These are phyloP conservation scores for Psococerastis gibbosa DNA, from an alignment of 2,888 invertebrate species.

Conservation along the genomic window DNA sequence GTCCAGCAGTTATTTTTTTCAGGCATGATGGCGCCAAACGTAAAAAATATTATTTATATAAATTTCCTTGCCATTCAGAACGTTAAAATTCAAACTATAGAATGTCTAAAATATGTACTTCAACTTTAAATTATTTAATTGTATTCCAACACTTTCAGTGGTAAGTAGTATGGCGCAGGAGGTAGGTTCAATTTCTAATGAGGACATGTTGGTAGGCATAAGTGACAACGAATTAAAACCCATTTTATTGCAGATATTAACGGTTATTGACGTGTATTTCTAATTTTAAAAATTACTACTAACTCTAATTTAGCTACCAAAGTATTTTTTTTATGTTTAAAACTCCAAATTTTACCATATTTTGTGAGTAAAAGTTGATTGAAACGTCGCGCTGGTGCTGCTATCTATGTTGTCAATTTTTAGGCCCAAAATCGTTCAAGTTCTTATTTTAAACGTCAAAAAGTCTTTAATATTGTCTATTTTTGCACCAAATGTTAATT, in stretches of 20 bases:
- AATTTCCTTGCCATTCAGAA: not conserved
- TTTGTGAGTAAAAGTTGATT: too few relatives aligned
- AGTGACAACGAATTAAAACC: slow-evolving; percentile 27
- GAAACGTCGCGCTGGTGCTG: slow-evolving; percentile 37
- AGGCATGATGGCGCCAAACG: slow-evolving; percentile 37
- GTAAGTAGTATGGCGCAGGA: slow-evolving; percentile 17
- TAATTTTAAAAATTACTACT: too few relatives aligned
- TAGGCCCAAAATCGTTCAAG: slow-evolving; percentile 40
- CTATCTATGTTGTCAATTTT: slow-evolving; percentile 70
- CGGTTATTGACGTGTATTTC: slow-evolving; percentile 21
- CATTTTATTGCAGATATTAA: too few relatives aligned
- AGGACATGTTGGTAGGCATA: slow-evolving; percentile 34
- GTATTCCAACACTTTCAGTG: slow-evolving; percentile 13
- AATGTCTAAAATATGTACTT: not conserved
- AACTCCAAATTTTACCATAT: too few relatives aligned
- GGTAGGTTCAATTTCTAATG: slow-evolving; percentile 31
- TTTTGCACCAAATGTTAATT: too few relatives aligned
- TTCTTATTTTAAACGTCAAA: too few relatives aligned
- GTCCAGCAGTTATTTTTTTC: slow-evolving; percentile 30
- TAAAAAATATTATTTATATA: slow-evolving; percentile 28
- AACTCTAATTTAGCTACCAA: too few relatives aligned
- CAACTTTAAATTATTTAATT: not conserved
- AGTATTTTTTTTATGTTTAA: too few relatives aligned
- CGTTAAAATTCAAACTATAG: not conserved
- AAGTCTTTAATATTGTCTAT: slow-evolving; percentile 24